These are phyloP conservation scores for Hesperophylax magnus DNA, from an alignment of 1,140 invertebrate genomes.

Conservation along the genomic window DNA sequence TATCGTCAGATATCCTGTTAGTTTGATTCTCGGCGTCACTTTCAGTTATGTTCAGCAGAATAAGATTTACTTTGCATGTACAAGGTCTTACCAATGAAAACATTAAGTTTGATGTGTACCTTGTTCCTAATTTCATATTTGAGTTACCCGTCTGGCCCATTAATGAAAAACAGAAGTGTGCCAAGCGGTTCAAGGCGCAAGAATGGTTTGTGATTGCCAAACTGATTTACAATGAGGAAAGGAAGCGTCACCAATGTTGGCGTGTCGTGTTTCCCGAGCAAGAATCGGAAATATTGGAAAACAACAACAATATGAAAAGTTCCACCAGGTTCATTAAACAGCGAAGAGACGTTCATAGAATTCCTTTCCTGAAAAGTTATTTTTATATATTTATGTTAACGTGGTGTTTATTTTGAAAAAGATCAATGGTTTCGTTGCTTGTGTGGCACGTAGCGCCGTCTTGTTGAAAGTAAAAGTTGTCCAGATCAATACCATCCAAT, in stretches of 20 bases:
- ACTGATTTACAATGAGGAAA: not conserved
- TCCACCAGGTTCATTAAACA: conserved; percentile 18
- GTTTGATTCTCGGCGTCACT: too few species aligned
- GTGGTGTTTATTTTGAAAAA: not conserved
- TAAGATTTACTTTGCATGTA: conserved; percentile 18
- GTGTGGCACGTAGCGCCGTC: too few species aligned
- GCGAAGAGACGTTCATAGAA: not conserved
- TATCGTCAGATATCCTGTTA: too few species aligned
- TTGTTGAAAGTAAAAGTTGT: too few species aligned
- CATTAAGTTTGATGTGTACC: conserved; percentile 10
- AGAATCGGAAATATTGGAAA: not conserved
- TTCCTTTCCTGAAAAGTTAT: conserved; percentile 22
- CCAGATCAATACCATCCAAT: too few species aligned
- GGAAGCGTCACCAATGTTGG: conserved; percentile 4
- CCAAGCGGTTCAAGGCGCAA: not conserved
- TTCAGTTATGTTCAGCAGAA: too few species aligned
- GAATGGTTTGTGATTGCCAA: conserved; percentile 28
- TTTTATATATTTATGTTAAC: too few species aligned
- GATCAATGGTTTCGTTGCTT: not conserved
- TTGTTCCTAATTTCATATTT: conserved; percentile 17
- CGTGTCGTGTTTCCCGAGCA: not conserved
- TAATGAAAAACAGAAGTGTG: not conserved
- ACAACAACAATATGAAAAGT: conserved; percentile 1
- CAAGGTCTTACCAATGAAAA: not conserved
- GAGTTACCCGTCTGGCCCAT: not conserved